These are phyloP conservation scores for Heliopora coerulea DNA, from an alignment of 92 coral and sea anemone genomes.

Conservation along the genomic window DNA sequence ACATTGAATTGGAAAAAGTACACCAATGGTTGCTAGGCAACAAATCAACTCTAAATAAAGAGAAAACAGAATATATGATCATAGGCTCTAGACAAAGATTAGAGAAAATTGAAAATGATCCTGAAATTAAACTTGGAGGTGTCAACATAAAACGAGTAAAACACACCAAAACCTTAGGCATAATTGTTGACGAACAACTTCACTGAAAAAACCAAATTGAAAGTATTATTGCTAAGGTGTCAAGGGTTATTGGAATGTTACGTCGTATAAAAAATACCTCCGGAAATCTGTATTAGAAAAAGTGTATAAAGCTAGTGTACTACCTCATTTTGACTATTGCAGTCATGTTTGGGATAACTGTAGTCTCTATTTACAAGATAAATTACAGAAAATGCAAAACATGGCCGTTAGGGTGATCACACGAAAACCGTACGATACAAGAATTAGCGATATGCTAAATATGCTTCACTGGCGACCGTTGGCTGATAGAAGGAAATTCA, in stretches of 20 bases:
- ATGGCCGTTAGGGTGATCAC: constrained; percentile 16
- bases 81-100: constrained; percentile 1
- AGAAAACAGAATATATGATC: not conserved
- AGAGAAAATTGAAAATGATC: not conserved
- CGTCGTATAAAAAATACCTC: too few species aligned
- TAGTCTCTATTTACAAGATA: too few species aligned
- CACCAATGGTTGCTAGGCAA: not conserved
- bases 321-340: too few species aligned
- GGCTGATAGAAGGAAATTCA: not conserved
- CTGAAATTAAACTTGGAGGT: constrained; percentile 2
- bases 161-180: not conserved
- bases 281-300: too few species aligned
- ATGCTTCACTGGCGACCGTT: not conserved
- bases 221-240: too few species aligned
- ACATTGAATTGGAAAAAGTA: not conserved
- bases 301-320: too few species aligned
- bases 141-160: not conserved
- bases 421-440: not conserved
- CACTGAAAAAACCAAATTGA: not conserved
- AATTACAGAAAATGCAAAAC: too few species aligned
- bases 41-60: constrained; percentile 2
- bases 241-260: too few species aligned
- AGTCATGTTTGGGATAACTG: constrained; percentile 23
- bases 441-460: not conserved
- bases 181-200: not conserved